Percentiles rank a stretch among this genome's conserved stretches.
phyloP scores from a whole-genome alignment of 2,113 vertebrate genomes.

The Salminus brasiliensis region DNA sequence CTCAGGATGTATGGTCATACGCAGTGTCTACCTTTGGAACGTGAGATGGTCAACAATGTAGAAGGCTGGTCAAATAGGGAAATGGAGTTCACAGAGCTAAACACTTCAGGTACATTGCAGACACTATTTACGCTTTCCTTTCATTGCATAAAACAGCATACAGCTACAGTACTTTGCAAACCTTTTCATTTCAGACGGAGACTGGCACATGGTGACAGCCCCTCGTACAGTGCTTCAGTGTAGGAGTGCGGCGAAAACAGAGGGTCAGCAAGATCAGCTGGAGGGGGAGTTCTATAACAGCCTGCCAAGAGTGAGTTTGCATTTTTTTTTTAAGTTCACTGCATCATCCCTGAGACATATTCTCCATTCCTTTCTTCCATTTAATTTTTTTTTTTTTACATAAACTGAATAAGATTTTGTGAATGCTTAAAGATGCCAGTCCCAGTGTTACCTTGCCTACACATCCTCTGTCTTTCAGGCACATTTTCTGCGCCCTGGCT shows the following conservation, averaged over 20 bases:
- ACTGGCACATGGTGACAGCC: constrained; percentile 47
- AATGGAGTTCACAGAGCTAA: constrained; percentile 41
- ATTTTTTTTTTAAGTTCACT: constrained; percentile 13
- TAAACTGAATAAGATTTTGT: background rate
- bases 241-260: constrained; percentile 6
- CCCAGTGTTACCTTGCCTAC: background rate
- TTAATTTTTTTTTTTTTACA: background rate
- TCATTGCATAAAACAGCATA: no score
- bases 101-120: constrained; percentile 25
- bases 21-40: background rate
- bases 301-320: constrained; percentile 47
- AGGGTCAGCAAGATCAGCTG: background rate
- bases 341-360: background rate
- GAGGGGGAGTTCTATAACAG: constrained; percentile 29
- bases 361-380: background rate
- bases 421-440: background rate
- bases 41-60: background rate
- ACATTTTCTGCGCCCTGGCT: constrained; percentile 44
- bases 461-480: constrained; percentile 38
- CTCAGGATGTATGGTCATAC: constrained; percentile 5
- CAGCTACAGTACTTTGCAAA: no score
- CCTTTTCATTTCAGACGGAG: constrained; percentile 36
- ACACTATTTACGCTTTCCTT: background rate
- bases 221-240: constrained; percentile 31
- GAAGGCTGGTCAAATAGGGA: constrained; percentile 19